Evolutionary conservation across 2,113 vertebrate genomes (phyloP).

Genomic region (Poeciliopsis turrubarensis): DNA sequence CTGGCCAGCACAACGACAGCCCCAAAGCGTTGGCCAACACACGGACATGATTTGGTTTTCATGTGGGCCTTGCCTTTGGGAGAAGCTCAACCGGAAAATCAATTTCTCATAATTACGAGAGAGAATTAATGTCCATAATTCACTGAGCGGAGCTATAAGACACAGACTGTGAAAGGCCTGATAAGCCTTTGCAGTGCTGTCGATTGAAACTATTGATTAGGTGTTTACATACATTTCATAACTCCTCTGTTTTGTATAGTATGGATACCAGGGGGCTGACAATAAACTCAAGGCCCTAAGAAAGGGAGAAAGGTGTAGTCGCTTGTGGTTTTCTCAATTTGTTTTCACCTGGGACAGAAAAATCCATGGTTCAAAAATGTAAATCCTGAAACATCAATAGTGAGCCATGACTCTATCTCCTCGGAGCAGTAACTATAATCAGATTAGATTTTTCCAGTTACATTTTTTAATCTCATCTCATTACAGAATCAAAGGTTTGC

Average conservation of each 20-base stretch:
- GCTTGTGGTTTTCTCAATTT: conserved; percentile 12
- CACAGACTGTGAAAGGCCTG: conserved; percentile 31
- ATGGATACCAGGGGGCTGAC: conserved; percentile 18
- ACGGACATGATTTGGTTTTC: conserved; percentile 34
- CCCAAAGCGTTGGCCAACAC: conserved; percentile 48
- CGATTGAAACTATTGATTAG: conserved; percentile 48
- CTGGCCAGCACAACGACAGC: conserved; percentile 32
- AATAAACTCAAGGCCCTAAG: conserved; percentile 18
- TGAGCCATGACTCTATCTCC: conserved; percentile 20
- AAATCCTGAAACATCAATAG: conserved; percentile 34
- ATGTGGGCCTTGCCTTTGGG: conserved; percentile 40
- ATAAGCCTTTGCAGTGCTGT: conserved; percentile 26
- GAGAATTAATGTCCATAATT: conserved; percentile 60
- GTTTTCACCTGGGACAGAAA: conserved; percentile 29
- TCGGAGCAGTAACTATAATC: conserved; percentile 30
- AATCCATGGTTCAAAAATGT: conserved; percentile 22
- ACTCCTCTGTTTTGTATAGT: conserved; percentile 20
- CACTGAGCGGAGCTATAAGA: conserved; percentile 41
- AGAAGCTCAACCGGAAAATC: conserved; percentile 60
- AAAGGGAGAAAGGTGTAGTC: conserved; percentile 12
- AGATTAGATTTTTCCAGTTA: conserved; percentile 38
- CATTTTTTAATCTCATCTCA: conserved; percentile 32
- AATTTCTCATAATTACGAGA: conserved; percentile 67
- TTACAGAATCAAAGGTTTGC: conserved; percentile 42
- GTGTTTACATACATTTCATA: conserved; percentile 35